Evolutionary conservation across 2,113 vertebrate genomes (phyloP), one percentile per base, ranked within the genome.

Genomic region (Platanista minor): DNA sequence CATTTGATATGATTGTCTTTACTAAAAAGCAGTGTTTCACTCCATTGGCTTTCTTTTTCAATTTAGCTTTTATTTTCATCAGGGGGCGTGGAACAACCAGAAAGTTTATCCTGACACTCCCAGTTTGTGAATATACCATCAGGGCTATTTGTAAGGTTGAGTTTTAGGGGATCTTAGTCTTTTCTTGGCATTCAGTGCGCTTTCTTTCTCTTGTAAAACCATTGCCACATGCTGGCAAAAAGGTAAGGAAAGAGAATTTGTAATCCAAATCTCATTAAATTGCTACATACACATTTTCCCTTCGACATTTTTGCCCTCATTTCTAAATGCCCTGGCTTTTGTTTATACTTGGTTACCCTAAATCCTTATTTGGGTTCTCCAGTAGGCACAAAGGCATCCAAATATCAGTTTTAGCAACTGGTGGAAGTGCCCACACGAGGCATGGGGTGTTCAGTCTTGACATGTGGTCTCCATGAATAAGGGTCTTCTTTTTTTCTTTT

Each of bases 201-300:
- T 86, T 91, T 83, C 41, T 77, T 93, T 91, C 41, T 93, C 94
- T 84, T 92, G 82, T 87, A 90, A 66, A 97, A 82, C 46, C 41
- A 3, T 57, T 80, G 81, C 94, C 93, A 80, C 90, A 75, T n/a
- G 52, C 67, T 97, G 87, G 97, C 90, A 80, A 87, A 59, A 85
- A 95, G 84, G 69, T 62, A 82, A 96, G 93, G 92, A 96, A 96
- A 96, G 54, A 77, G 83, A 59, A 57, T 52, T 90, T 97, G 91
- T 95, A 85, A 84, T 84, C 86, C 96, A 92, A 96, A 88, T 71
- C 67, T 96, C 72, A 69, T 95, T 95, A 91, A 94, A 64, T 85
- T 64, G 87, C 96, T 82, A 71, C 84, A 23, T 86, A 90, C 84
- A 92, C 90, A 91, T 97, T 96, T 97, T 96, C 71, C 93, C 69